phyloP scores from a whole-genome alignment of 1,140 invertebrate genomes.

The Diabrotica undecimpunctata region DNA sequence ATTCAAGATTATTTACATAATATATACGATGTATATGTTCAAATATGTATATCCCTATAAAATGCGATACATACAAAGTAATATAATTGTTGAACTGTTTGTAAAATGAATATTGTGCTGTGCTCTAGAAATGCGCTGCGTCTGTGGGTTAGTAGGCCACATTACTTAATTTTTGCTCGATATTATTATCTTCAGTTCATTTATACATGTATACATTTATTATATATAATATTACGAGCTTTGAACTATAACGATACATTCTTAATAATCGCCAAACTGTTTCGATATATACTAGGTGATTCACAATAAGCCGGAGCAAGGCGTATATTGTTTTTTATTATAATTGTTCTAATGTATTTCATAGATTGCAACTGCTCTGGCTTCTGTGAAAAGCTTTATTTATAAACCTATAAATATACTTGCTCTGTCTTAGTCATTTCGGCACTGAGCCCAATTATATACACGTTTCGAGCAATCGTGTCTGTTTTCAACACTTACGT shows the following conservation, averaged over 20 bases:
- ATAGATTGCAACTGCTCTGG: background rate
- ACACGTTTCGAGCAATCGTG: constrained; percentile 49
- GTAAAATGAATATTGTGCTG: constrained; percentile 22
- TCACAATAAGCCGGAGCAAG: constrained; percentile 15
- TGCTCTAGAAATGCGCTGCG: constrained; percentile 28
- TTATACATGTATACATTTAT: constrained; percentile 14
- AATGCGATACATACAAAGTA: constrained; percentile 17
- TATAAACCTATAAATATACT: constrained; percentile 19
- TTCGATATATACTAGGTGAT: constrained; percentile 6
- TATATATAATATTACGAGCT: background rate
- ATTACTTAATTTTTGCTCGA: constrained; percentile 32
- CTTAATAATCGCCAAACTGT: background rate
- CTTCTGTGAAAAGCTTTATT: constrained; percentile 1
- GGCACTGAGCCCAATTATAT: constrained; percentile 40
- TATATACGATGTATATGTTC: constrained; percentile 7
- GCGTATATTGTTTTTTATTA: background rate
- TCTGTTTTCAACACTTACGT: constrained; percentile 35
- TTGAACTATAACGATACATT: constrained; percentile 1
- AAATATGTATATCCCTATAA: background rate
- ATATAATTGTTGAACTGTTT: constrained; percentile 18
- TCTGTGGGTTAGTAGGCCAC: constrained; percentile 36
- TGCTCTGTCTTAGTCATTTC: constrained; percentile 41
- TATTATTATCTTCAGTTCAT: constrained; percentile 21
- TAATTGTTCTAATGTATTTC: constrained; percentile 4
- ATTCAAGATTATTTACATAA: background rate